These are phyloP conservation scores for Cheilosia vulpina DNA, from an alignment of 2,888 invertebrate genomes.

Conservation along the genomic window DNA sequence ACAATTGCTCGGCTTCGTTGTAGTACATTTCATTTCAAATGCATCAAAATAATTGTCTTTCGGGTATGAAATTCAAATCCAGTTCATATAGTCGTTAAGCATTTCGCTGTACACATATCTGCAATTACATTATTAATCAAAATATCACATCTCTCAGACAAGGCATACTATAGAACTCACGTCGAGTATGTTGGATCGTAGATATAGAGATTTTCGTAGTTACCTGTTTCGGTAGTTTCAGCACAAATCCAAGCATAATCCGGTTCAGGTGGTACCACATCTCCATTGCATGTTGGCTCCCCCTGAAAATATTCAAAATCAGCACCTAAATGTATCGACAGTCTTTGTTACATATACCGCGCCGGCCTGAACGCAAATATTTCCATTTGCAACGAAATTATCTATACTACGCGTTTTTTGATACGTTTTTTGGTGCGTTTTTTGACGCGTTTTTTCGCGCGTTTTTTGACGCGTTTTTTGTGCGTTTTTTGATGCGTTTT, in stretches of 20 bases:
- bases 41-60: background rate
- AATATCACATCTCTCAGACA: background rate
- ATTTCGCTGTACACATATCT: slow-evolving; percentile 28
- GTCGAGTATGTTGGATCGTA: slow-evolving; percentile 20
- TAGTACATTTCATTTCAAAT: background rate
- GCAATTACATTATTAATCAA: background rate
- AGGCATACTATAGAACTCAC: background rate
- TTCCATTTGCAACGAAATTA: too few species aligned
- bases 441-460: too few species aligned
- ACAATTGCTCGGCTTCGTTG: background rate
- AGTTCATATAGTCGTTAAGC: background rate
- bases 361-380: too few species aligned
- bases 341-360: too few species aligned
- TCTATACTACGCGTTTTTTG: too few species aligned
- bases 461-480: too few species aligned
- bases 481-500: too few species aligned
- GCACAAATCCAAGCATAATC: background rate
- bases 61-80: background rate
- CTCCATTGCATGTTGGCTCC: background rate
- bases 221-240: background rate
- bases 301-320: background rate
- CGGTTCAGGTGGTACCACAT: background rate
- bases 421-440: too few species aligned
- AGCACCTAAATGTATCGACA: too few species aligned
- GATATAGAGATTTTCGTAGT: background rate